Evolutionary conservation across 2,113 vertebrate genomes (phyloP), one percentile per base, ranked within the genome.

Genomic region (Garra rufa): DNA sequence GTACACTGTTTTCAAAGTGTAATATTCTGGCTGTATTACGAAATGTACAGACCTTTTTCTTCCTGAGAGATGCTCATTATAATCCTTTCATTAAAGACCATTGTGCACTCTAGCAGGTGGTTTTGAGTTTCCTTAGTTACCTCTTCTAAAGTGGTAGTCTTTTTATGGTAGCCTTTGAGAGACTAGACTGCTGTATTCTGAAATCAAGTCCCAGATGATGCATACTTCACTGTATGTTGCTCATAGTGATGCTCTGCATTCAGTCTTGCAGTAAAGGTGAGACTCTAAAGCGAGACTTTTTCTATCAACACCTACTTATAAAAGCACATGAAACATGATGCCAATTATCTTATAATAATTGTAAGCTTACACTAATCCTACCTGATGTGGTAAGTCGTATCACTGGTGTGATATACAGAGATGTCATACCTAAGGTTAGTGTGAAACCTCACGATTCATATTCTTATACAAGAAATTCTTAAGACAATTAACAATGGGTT

Each of bases 51-150:
- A 61, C n/a, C 15, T 15, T 61, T n/a, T 44, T 26, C 55, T 26
- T 63, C 14, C 38, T 79, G 41, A 30, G 77, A 65, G 50, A 65
- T 80, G 26, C 43, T 81, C 44, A 81, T 81, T 81, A 63, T 79
- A 81, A 28, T 81, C 26, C 0, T 28, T 67, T 81, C 61, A 67
- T 81, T 46, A 81, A 46, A 48, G 61, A 81, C 24, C 26, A 48
- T 67, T 80, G 77, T 65, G 43, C 10, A 48, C 13, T 46, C 17
- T 9, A 65, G 77, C 57, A 67, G 59, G 61, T 65, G 59, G 24
- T 67, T 34, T 61, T 78, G 38, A 61, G 76, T 61, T 43, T 80
- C 77, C 26, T 63, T 65, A 65, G 57, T 48, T 80, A 80, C 77
- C 14, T 14, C 3, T 46, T 34, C 15, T 80, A 9, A 65, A 65